A percentile compares a stretch with the other conserved stretches of the same genome.
Evolutionary conservation across 2,113 vertebrate genomes (phyloP).

Genomic region (Podarcis raffonei): DNA sequence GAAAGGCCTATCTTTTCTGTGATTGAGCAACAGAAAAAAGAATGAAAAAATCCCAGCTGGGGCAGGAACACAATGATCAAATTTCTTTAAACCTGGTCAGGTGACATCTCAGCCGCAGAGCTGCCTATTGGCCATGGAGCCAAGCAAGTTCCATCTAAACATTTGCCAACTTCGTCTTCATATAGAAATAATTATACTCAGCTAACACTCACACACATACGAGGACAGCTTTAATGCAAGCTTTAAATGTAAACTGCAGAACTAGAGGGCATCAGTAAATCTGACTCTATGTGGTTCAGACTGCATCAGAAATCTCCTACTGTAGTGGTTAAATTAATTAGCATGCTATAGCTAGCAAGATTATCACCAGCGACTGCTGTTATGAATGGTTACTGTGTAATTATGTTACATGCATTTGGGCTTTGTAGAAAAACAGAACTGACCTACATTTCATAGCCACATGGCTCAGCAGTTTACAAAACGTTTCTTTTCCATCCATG

Average conservation of each 20-base stretch:
- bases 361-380: neutral
- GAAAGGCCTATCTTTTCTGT: neutral
- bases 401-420: neutral
- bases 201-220: too few relatives aligned
- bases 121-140: slow-evolving; percentile 35
- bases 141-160: slow-evolving; percentile 45
- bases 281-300: neutral
- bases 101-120: neutral
- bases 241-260: neutral
- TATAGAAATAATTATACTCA: slow-evolving; percentile 1
- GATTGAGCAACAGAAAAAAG: neutral
- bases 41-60: neutral
- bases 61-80: neutral
- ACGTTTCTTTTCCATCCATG: neutral
- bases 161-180: slow-evolving; percentile 44
- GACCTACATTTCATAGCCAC: neutral
- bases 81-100: neutral
- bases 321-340: neutral
- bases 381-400: neutral
- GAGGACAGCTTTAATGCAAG: neutral
- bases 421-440: neutral
- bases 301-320: neutral
- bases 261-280: neutral
- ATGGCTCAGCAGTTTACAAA: neutral
- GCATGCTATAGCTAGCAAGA: neutral